Percentiles rank a stretch among this genome's conserved stretches.
phyloP scores from a whole-genome alignment of 2,888 invertebrate species.

The Chelonus formosanus region DNA sequence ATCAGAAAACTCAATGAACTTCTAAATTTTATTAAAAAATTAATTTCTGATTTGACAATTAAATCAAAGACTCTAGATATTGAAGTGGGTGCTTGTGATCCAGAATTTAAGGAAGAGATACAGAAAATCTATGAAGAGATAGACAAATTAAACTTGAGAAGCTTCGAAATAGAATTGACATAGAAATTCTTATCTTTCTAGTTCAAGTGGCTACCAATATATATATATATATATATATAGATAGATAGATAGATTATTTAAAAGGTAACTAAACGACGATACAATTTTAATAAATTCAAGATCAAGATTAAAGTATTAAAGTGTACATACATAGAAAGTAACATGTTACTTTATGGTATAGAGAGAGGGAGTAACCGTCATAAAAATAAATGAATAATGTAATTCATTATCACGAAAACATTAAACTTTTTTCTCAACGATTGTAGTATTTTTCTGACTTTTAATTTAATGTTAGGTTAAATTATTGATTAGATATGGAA shows the following conservation, averaged over 20 bases:
- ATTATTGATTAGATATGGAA: slow-evolving; percentile 5
- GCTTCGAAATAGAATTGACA: background rate
- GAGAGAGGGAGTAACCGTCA: too few species aligned
- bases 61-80: slow-evolving; percentile 1
- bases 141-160: slow-evolving; percentile 16
- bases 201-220: too few species aligned
- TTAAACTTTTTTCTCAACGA: slow-evolving; percentile 1
- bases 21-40: slow-evolving; percentile 68
- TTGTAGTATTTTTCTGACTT: slow-evolving; percentile 1
- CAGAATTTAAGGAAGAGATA: slow-evolving; percentile 24
- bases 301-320: too few species aligned
- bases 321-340: too few species aligned
- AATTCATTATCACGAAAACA: background rate
- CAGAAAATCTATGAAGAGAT: slow-evolving; percentile 23
- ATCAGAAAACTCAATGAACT: slow-evolving; percentile 69
- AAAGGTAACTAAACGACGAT: too few species aligned
- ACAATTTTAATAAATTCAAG: too few species aligned
- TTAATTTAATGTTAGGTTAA: slow-evolving; percentile 2
- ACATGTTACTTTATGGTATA: too few species aligned
- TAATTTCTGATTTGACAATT: slow-evolving; percentile 47
- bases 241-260: too few species aligned
- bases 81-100: slow-evolving; percentile 13
- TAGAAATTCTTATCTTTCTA: background rate
- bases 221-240: too few species aligned
- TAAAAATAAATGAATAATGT: too few species aligned